A percentile compares a stretch with the other conserved stretches of the same genome.
Evolutionary conservation across 2,888 invertebrate species (phyloP).

Genomic region (Nysson spinosus): DNA sequence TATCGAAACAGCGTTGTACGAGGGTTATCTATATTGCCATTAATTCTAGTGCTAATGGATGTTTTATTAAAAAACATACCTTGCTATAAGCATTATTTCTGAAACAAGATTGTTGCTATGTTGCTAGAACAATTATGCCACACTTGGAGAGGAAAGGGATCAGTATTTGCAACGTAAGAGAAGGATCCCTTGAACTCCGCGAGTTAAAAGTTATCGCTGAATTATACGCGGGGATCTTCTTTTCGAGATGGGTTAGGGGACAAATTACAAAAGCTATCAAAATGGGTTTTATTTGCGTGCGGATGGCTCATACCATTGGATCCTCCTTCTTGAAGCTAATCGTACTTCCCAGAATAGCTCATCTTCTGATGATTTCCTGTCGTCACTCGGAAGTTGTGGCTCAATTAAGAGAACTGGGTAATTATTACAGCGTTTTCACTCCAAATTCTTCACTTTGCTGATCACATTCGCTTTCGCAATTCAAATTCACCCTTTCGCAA

Average conservation of each 20-base stretch:
- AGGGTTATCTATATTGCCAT: too few relatives aligned
- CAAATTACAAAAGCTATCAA: constrained; percentile 71
- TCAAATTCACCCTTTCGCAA: too few relatives aligned
- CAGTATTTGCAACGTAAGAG: constrained; percentile 74
- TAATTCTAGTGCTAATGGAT: too few relatives aligned
- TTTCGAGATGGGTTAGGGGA: constrained; percentile 75
- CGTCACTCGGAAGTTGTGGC: constrained; percentile 75
- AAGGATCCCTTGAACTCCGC: constrained; percentile 73
- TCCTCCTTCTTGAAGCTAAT: constrained; percentile 67
- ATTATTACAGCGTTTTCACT: background rate
- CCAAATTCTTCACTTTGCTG: too few relatives aligned
- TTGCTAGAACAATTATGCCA: constrained; percentile 59
- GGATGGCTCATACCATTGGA: constrained; percentile 73
- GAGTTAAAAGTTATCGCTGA: constrained; percentile 77
- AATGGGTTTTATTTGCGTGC: constrained; percentile 75
- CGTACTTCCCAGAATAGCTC: constrained; percentile 74
- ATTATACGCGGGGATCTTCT: constrained; percentile 77
- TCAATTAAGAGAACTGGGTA: constrained; percentile 76
- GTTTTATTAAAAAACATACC: too few relatives aligned
- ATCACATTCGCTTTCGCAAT: too few relatives aligned
- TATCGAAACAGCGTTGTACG: too few relatives aligned
- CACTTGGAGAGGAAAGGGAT: constrained; percentile 77
- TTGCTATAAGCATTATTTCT: background rate
- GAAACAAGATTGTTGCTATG: background rate
- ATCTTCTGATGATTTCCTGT: constrained; percentile 71